These are phyloP conservation scores for Hypercompe scribonia DNA, from an alignment of 2,888 invertebrate genomes.

Conservation along the genomic window DNA sequence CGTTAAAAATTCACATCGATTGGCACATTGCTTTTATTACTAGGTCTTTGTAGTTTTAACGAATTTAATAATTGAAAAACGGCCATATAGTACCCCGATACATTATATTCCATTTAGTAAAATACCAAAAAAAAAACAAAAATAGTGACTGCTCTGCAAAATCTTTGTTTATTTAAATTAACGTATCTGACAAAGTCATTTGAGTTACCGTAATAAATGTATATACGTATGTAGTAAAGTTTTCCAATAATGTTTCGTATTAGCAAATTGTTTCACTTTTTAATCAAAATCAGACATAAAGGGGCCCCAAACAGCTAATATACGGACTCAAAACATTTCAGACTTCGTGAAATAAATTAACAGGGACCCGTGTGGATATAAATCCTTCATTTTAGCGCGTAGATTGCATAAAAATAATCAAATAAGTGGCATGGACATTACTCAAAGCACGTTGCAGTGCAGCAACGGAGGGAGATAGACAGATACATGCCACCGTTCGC, in stretches of 20 bases:
- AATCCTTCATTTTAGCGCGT: slow-evolving; percentile 81
- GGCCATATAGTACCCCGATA: not conserved
- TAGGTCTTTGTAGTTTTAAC: not conserved
- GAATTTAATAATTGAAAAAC: not conserved
- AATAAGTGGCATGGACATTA: slow-evolving; percentile 85
- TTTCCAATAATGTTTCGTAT: slow-evolving; percentile 20
- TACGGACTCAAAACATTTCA: slow-evolving; percentile 49
- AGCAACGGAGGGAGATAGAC: slow-evolving; percentile 61
- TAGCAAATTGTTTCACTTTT: slow-evolving; percentile 21
- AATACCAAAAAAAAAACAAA: not conserved
- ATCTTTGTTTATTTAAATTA: slow-evolving; percentile 16
- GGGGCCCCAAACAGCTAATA: slow-evolving; percentile 30
- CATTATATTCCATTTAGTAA: not conserved
- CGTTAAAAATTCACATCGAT: not conserved
- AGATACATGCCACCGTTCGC: slow-evolving; percentile 60
- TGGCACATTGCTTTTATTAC: not conserved
- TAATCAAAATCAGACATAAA: slow-evolving; percentile 26
- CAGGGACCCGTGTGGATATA: slow-evolving; percentile 75
- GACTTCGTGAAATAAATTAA: slow-evolving; percentile 80
- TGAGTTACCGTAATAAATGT: not conserved
- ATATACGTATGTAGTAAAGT: slow-evolving; percentile 9
- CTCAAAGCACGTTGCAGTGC: slow-evolving; percentile 78
- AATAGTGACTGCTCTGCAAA: not conserved
- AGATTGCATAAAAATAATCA: slow-evolving; percentile 86
- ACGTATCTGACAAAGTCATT: slow-evolving; percentile 6